phyloP scores from a whole-genome alignment of 1,140 invertebrate species.

The Acromyrmex charruanus region DNA sequence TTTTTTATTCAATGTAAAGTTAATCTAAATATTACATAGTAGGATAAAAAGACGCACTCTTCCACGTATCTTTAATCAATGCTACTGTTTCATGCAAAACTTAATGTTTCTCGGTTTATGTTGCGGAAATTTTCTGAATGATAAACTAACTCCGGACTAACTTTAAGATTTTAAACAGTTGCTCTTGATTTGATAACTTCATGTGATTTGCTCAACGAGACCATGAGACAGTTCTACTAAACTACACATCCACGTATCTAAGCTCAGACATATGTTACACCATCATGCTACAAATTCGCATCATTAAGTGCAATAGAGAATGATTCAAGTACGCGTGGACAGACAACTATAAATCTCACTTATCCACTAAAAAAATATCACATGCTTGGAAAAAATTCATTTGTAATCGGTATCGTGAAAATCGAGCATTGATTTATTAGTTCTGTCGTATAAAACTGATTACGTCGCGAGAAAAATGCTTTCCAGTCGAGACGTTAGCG shows the following conservation, averaged over 20 bases:
- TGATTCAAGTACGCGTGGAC: not conserved
- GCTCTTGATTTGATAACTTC: conserved; percentile 3
- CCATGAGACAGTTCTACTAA: conserved; percentile 43
- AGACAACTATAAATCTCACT: conserved; percentile 10
- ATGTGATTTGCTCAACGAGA: conserved; percentile 43
- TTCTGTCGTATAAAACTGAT: not conserved
- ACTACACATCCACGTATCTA: not conserved
- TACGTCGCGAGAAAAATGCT: not conserved
- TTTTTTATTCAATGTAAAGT: not conserved
- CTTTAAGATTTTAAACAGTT: not conserved
- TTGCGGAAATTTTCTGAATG: not conserved
- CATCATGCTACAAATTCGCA: conserved; percentile 21
- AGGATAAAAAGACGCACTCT: not conserved
- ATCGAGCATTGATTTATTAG: not conserved
- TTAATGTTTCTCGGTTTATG: not conserved
- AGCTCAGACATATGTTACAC: not conserved
- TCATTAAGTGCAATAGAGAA: conserved; percentile 33
- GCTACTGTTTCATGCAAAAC: not conserved
- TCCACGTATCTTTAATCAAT: not conserved
- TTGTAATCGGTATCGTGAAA: not conserved
- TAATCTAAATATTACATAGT: not conserved
- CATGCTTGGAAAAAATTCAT: not conserved
- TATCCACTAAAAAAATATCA: not conserved
- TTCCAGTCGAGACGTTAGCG: not conserved
- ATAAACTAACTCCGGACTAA: not conserved